Base-by-base conservation (phyloP, 2,888 invertebrate genomes). In the Ptychoptera albimana region DNA sequence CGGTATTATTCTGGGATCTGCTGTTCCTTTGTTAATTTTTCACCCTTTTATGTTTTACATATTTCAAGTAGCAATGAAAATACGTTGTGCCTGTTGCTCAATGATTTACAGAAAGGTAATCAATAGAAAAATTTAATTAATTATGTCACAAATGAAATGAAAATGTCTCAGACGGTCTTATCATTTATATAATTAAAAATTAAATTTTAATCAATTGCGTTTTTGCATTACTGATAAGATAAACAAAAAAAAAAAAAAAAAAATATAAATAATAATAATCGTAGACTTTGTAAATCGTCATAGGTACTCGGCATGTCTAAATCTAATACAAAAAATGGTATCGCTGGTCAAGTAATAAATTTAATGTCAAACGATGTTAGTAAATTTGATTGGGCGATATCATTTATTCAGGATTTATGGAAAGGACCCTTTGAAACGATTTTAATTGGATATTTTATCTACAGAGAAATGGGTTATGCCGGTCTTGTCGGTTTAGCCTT, bases 361-460 rank as follows among this genome's bases (percentile, higher is more conserved):
- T 61, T 91, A 32, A 60, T 92, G 48, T 87, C 89, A 0, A 91
- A 89, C 45, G 92, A 93, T 61, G 87, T 89, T 1, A 80, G 79
- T 50, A 67, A 89, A 47, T 88, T 92, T 62, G 91, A 92, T 61
- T 73, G 84, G 64, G 80, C 82, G 8, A 72, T 81, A 14, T 67
- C 86, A 43, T 87, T 87, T 59, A 64, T 86, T 14, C 83, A 88
- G 60, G 88, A 85, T 56, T 63, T 92, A 6, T 81, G 88, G 73
- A 69, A 88, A 15, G 85, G 84, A 0, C 91, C 91, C 0, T 58
- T 89, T 1, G 82, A 89, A 62, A 80, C 84, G 13, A 57, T 78
- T 0, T 71, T 84, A 36, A 78, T 85, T n/a, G 73, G 83, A 3
- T 78, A 74, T 55, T 72, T 89, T 9, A 77, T 86, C 71, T 82